Conservation (phyloP, 2,888 invertebrate species). For the Parascotia fuliginaria region DNA sequence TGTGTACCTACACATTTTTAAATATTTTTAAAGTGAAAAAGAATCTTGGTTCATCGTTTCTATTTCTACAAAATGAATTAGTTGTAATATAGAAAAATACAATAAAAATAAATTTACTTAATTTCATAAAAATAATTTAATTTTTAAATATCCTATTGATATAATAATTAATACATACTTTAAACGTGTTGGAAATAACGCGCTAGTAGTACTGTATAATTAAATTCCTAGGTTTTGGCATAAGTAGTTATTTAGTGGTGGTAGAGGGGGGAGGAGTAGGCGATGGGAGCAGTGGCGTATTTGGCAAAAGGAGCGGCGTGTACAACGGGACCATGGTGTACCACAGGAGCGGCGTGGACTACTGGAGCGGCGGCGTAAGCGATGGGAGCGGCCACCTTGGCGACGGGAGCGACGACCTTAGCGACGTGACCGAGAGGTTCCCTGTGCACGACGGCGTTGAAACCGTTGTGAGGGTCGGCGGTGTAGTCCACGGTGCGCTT, state of each 20-base stretch:
- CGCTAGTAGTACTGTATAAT: conserved; percentile 46
- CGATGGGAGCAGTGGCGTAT: conserved; percentile 57
- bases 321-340: conserved; percentile 70
- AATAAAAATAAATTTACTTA: neutral
- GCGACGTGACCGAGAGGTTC: conserved; percentile 66
- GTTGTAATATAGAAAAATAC: neutral
- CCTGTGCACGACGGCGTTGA: conserved; percentile 85
- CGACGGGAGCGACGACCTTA: conserved; percentile 54
- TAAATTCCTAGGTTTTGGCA: conserved; percentile 62
- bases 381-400: conserved; percentile 51
- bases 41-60: too few species aligned
- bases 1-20: too few species aligned
- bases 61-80: too few species aligned
- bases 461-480: conserved; percentile 78
- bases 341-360: conserved; percentile 50
- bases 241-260: conserved; percentile 72
- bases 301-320: conserved; percentile 62
- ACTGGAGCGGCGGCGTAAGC: conserved; percentile 57
- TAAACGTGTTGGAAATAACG: conserved; percentile 50
- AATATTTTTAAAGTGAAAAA: too few species aligned
- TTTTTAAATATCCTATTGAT: conserved; percentile 57
- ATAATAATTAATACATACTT: conserved; percentile 39
- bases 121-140: conserved; percentile 27
- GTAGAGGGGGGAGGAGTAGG: conserved; percentile 63
- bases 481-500: conserved; percentile 84